Percentiles rank a stretch among this genome's conserved stretches.
These are phyloP conservation scores for Dusona sp. DNA, from an alignment of 2,888 invertebrate genomes.

Conservation along the genomic window DNA sequence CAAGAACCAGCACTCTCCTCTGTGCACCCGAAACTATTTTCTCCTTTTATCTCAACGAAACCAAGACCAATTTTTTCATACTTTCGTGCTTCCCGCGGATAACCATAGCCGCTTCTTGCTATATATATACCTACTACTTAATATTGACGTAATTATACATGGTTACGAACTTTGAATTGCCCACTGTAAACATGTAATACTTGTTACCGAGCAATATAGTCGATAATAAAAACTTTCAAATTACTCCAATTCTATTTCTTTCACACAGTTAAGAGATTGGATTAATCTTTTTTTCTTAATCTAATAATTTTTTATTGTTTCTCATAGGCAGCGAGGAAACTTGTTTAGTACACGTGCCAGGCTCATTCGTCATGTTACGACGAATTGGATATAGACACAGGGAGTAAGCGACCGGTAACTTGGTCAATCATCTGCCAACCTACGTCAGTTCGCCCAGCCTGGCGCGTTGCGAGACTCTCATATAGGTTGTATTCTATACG, in stretches of 20 bases:
- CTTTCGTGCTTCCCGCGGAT: background rate
- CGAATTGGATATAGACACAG: background rate
- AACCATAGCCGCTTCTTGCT: background rate
- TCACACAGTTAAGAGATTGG: background rate
- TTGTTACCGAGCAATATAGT: background rate
- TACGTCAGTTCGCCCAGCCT: conserved; percentile 50
- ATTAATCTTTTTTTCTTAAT: background rate
- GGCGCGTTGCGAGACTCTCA: conserved; percentile 19
- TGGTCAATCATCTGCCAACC: conserved; percentile 74
- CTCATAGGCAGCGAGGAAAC: background rate
- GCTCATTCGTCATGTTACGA: background rate
- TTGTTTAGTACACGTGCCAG: background rate
- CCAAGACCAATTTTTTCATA: background rate
- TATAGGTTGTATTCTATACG: conserved; percentile 1
- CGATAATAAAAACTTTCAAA: background rate
- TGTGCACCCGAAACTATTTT: background rate
- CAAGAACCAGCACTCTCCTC: background rate
- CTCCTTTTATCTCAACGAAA: conserved; percentile 7
- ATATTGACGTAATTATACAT: too few relatives aligned
- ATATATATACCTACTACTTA: background rate
- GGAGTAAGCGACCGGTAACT: conserved; percentile 64
- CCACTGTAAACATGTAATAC: too few relatives aligned
- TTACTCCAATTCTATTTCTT: background rate
- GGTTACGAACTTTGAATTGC: too few relatives aligned
- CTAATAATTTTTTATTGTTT: background rate